Percentiles rank a stretch among this genome's conserved stretches.
These are phyloP conservation scores for Erebia epiphron DNA, from an alignment of 2,888 invertebrate genomes.

Conservation along the genomic window DNA sequence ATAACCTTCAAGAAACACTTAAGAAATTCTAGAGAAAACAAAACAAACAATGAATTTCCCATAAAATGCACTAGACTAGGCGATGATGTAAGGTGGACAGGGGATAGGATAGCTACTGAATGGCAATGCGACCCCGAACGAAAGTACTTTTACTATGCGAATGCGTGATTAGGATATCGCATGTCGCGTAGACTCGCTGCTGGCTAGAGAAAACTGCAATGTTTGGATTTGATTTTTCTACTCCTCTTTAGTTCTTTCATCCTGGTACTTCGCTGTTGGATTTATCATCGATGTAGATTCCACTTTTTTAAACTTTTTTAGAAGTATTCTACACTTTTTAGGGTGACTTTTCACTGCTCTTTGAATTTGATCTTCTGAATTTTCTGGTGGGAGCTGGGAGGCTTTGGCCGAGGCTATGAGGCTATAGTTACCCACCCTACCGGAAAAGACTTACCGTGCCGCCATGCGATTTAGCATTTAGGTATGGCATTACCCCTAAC, in stretches of 20 bases:
- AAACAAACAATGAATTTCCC: slow-evolving; percentile 38
- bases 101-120: slow-evolving; percentile 55
- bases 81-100: slow-evolving; percentile 55
- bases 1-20: neutral
- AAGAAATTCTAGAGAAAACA: slow-evolving; percentile 19
- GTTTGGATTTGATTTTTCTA: neutral
- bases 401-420: too few relatives aligned
- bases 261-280: neutral
- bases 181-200: slow-evolving; percentile 20
- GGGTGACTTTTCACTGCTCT: too few relatives aligned
- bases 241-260: neutral
- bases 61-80: slow-evolving; percentile 41
- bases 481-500: too few relatives aligned
- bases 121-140: slow-evolving; percentile 79
- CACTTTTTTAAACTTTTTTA: too few relatives aligned
- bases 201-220: slow-evolving; percentile 3
- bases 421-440: too few relatives aligned
- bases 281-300: neutral
- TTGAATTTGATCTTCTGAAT: too few relatives aligned
- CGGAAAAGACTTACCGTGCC: too few relatives aligned
- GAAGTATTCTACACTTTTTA: too few relatives aligned
- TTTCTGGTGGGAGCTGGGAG: too few relatives aligned
- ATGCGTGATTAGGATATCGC: slow-evolving; percentile 67
- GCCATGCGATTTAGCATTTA: too few relatives aligned
- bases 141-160: slow-evolving; percentile 80